These are phyloP conservation scores for Passer domesticus DNA, from an alignment of 2,113 vertebrate genomes.

Conservation along the genomic window DNA sequence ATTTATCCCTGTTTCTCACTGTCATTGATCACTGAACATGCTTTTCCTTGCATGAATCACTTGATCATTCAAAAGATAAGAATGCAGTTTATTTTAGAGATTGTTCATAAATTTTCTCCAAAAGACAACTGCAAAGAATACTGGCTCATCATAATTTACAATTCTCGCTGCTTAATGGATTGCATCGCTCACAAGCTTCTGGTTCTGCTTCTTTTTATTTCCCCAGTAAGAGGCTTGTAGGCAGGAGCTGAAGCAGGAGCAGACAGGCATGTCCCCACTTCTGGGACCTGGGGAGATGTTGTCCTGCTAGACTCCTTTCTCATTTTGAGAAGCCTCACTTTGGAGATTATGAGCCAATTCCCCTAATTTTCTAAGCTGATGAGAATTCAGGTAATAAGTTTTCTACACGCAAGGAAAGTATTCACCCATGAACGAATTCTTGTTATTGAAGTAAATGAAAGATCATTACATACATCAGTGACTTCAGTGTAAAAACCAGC, in stretches of 20 bases:
- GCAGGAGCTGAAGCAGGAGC: background rate
- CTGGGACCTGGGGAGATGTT: background rate
- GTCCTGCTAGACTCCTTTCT: background rate
- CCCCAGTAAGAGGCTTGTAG: background rate
- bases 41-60: background rate
- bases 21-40: background rate
- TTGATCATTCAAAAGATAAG: background rate
- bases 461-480: background rate
- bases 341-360: background rate
- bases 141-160: background rate
- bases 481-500: background rate
- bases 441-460: conserved; percentile 21
- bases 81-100: conserved; percentile 7
- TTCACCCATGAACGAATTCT: background rate
- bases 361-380: background rate
- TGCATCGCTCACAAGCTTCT: background rate
- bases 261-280: background rate
- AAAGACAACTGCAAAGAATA: background rate
- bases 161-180: conserved; percentile 15
- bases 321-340: background rate
- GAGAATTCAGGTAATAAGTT: conserved; percentile 2
- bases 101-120: background rate
- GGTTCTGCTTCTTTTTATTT: background rate
- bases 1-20: background rate
- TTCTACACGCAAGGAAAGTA: background rate